These are phyloP conservation scores for Rapana venosa DNA, from an alignment of 2,888 invertebrate genomes.

Conservation along the genomic window DNA sequence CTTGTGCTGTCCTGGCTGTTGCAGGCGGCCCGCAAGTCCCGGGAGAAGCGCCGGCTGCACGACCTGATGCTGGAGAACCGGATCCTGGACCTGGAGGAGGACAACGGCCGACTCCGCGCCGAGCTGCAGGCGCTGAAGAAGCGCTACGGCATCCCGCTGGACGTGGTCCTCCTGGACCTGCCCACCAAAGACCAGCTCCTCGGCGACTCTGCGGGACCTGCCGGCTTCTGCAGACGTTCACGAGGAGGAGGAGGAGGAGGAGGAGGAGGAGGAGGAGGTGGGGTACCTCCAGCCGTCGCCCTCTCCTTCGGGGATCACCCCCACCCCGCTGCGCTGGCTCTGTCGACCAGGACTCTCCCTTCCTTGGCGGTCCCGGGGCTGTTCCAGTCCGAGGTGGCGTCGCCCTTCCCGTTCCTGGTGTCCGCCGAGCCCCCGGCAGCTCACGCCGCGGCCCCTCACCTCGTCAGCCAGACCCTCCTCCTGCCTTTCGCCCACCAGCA, in stretches of 20 bases:
- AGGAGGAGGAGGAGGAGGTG: not conserved
- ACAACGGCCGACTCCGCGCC: constrained; percentile 94
- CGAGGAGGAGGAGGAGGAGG: not conserved
- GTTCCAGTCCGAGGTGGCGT: not conserved
- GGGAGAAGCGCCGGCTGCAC: constrained; percentile 96
- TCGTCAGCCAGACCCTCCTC: not conserved
- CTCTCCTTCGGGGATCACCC: too few relatives aligned
- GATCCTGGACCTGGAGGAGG: constrained; percentile 94
- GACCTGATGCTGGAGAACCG: constrained; percentile 97
- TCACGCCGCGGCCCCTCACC: not conserved
- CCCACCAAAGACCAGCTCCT: not conserved
- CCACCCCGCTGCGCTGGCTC: too few relatives aligned
- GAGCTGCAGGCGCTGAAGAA: constrained; percentile 95
- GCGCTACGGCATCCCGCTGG: constrained; percentile 80
- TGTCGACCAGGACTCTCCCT: too few relatives aligned
- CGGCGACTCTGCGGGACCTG: not conserved
- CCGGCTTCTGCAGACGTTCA: not conserved
- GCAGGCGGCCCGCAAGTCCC: constrained; percentile 89
- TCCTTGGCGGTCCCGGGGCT: too few relatives aligned
- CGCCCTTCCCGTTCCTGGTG: not conserved
- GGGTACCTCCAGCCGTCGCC: not conserved
- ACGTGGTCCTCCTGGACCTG: constrained; percentile 43
- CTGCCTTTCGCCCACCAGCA: not conserved
- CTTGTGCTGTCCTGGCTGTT: too few relatives aligned
- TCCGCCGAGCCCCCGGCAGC: not conserved